Evolutionary conservation across 2,888 invertebrate species (phyloP).

Genomic region (Euclidia mi): DNA sequence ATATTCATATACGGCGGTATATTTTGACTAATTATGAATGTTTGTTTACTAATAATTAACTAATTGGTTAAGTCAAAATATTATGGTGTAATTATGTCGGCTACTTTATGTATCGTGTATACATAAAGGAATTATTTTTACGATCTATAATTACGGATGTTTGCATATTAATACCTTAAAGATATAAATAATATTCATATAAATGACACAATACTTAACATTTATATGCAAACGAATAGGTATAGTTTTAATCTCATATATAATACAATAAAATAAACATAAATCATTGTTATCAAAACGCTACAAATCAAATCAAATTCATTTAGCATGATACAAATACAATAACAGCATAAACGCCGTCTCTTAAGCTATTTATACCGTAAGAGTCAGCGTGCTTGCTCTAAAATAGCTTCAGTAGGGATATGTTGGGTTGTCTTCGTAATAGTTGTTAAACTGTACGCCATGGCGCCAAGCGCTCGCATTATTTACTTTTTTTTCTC

Average conservation of each 20-base stretch:
- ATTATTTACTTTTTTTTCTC: slow-evolving; percentile 8
- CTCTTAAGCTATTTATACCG: slow-evolving; percentile 24
- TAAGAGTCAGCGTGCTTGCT: slow-evolving; percentile 11
- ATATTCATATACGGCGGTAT: too few relatives aligned
- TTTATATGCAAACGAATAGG: too few relatives aligned
- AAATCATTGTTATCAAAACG: background rate
- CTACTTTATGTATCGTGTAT: too few relatives aligned
- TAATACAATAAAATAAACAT: background rate
- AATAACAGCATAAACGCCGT: slow-evolving; percentile 13
- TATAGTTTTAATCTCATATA: background rate
- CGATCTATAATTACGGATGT: background rate
- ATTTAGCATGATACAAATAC: slow-evolving; percentile 3
- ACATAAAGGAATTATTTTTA: too few relatives aligned
- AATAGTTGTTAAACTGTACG: slow-evolving; percentile 20
- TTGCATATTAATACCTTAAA: background rate
- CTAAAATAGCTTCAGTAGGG: slow-evolving; percentile 17
- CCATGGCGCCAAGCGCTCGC: slow-evolving; percentile 12
- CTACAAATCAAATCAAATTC: background rate
- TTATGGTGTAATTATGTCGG: too few relatives aligned
- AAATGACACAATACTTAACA: too few relatives aligned
- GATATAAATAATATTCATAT: too few relatives aligned
- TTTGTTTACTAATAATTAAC: too few relatives aligned
- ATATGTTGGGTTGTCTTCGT: slow-evolving; percentile 20
- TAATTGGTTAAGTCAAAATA: too few relatives aligned
- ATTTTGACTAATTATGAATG: too few relatives aligned